Base-by-base conservation (phyloP, 2,113 vertebrate genomes). In the Odontesthes bonariensis region DNA sequence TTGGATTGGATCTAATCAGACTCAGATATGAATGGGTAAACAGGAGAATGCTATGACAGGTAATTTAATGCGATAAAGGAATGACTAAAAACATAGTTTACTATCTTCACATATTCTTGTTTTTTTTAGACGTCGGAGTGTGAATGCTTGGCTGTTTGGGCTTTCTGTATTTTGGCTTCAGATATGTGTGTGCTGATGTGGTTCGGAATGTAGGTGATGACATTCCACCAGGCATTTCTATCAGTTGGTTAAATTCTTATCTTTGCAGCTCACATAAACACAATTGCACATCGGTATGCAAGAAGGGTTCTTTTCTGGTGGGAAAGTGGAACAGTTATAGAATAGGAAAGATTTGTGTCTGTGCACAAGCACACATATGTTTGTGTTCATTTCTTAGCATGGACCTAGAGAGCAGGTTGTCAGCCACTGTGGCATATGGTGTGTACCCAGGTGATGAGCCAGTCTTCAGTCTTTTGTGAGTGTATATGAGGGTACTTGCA, bases 381-480 rank as follows among this genome's bases (percentile, higher is more conserved):
- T 75, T 84, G 56, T 73, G 66, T 72, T 69, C 47, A 22, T 61
- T 74, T 86, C 63, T 73, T 83, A 58, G 78, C 76, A 65, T 73
- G 89, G 77, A 80, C 68, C 56, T 31, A 20, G 71, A 70, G 82
- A 90, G 80, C 86, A 89, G 90, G 87, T 89, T 90, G 89, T 88
- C 79, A 79, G 85, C 85, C 81, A 74, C 73, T 3, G 51, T 81
- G 87, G 83, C 94, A 94, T 94, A 94, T 94, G 92, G 92, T 79
- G 86, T 76, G 69, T 80, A 91, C 91, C 86, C 88, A 92, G 92
- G 92, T 93, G 92, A 93, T 74, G 86, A 90, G 88, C 81, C 82
- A 51, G 81, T 81, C 82, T 82, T 57, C 65, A 71, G 82, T 52
- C 79, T 85, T 81, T 42, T 72, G 72, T 69, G 69, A 1, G 70